Evolutionary conservation across 2,113 vertebrate genomes (phyloP), one percentile per base, ranked within the genome.

Genomic region (Rattus rattus): DNA sequence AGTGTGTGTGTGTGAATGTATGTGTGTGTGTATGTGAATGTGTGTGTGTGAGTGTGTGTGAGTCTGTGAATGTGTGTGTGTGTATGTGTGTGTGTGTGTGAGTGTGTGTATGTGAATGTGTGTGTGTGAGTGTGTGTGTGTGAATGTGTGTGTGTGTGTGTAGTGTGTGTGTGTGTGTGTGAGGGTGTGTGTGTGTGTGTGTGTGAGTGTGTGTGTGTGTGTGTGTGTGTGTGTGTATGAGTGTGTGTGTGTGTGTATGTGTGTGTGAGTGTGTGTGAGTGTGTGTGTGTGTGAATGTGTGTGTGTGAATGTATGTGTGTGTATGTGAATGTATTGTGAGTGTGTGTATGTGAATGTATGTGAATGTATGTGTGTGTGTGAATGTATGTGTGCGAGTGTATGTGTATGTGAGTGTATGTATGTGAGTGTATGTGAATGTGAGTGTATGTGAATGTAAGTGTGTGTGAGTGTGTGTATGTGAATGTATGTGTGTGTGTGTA

Each of bases 101-200:
- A 3, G 1, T 69, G 14, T 28, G 20, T 24, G 1, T 24, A 33
- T 7, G 20, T 4, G 0, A 39, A 16, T 92, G 47, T n/a, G 11
- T 13, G 65, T 30, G 3, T 22, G 2, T 92, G 47, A 30, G 11
- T 13, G 65, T 30, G 49, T 12, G 10, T 16, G 1, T 30, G 39
- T 8, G 26, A 3, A 0, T 43, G 22, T 93, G 43, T 33, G 54
- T 54, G 54, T 54, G 14, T 3, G 14, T 72, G 16, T n/a, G 36
- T 8, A 28, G 12, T 17, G 28, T 17, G 3, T 43, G 3, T 30
- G 43, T 4, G 19, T 1, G 20, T 93, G 47, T n/a, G 1, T 80
- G 28, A 11, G 4, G 3, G 3, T 54, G 14, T 12, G 26, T 28
- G 10, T 1, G 1, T 69, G 10, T 28, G 36, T 24, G 1, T 24